Evolutionary conservation across 2,113 vertebrate genomes (phyloP).

Genomic region (Barbus barbus): DNA sequence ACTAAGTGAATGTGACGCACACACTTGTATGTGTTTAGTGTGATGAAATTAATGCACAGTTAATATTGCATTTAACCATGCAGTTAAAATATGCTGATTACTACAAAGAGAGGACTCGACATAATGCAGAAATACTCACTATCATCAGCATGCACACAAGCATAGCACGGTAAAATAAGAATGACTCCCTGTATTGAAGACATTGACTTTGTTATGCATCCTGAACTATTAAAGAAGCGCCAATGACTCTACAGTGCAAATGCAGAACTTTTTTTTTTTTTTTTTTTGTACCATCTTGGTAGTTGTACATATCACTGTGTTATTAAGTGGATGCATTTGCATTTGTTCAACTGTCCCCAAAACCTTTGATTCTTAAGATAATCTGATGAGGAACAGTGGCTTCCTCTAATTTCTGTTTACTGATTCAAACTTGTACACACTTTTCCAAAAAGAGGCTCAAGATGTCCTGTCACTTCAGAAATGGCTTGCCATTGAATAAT

Average conservation of each 20-base stretch:
- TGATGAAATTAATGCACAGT: not conserved
- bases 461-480: constrained; percentile 1
- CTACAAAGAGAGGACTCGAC: not conserved
- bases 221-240: not conserved
- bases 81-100: constrained; percentile 4
- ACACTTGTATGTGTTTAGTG: not conserved
- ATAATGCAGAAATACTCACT: constrained; percentile 4
- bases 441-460: not conserved
- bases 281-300: not conserved
- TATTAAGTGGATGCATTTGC: not conserved
- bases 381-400: not conserved
- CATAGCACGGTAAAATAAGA: not conserved
- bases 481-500: not conserved
- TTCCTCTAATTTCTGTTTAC: not conserved
- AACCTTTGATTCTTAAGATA: constrained; percentile 1
- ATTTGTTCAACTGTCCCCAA: not conserved
- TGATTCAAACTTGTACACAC: not conserved
- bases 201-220: not conserved
- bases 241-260: constrained; percentile 4
- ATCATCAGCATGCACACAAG: constrained; percentile 7
- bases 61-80: constrained; percentile 13
- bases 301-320: not conserved
- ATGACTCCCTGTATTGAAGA: not conserved
- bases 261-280: too few species aligned
- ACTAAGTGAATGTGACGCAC: constrained; percentile 18